Conservation (phyloP, 2,113 vertebrate species). For the Zapus hudsonius region DNA sequence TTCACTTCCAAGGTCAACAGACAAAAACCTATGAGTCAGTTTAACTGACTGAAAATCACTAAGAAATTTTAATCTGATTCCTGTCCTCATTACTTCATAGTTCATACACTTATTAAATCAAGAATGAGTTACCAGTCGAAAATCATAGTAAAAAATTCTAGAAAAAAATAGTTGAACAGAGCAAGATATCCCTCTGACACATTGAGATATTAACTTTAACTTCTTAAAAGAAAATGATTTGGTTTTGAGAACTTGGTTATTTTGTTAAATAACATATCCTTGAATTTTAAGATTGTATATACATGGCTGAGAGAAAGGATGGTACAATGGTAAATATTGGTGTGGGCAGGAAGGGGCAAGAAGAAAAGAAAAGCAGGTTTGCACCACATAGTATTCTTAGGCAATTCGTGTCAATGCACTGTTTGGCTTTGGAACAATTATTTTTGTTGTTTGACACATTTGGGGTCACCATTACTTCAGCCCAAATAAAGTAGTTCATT, state of each 20-base stretch:
- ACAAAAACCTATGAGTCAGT: neutral
- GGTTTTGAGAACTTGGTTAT: neutral
- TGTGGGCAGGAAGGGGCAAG: neutral
- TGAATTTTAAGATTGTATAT: neutral
- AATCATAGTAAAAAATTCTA: neutral
- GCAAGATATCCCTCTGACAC: neutral
- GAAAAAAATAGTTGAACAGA: neutral
- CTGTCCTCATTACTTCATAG: neutral
- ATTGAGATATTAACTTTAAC: neutral
- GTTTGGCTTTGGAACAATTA: conserved; percentile 34
- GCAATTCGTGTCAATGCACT: neutral
- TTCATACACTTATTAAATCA: conserved; percentile 8
- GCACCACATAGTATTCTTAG: neutral
- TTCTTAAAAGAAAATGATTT: neutral
- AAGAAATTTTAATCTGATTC: neutral
- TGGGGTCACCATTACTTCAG: conserved; percentile 50
- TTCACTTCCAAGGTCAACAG: neutral
- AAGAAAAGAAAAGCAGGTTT: neutral
- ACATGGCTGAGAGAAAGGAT: neutral
- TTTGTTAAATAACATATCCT: neutral
- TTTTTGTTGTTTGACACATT: conserved; percentile 46
- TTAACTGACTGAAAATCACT: neutral
- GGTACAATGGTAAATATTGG: neutral
- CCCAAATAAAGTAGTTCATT: conserved; percentile 55
- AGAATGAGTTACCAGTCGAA: conserved; percentile 22